Conservation (phyloP, 2,797 vertebrate genomes). For the Paedocypris micromegethes region DNA sequence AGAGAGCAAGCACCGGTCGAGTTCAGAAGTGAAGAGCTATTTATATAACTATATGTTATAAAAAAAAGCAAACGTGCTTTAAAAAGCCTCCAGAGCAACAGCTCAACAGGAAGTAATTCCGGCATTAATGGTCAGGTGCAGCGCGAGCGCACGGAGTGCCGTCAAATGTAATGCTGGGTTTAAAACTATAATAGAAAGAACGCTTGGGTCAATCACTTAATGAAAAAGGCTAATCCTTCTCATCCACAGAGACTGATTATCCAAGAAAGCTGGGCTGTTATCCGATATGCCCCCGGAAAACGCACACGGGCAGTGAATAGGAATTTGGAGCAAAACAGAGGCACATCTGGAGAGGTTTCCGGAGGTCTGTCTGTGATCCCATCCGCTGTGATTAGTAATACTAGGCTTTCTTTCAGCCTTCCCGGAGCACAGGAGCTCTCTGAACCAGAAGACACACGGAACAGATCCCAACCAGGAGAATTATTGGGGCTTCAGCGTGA, state of each 20-base stretch:
- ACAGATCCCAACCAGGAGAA: neutral
- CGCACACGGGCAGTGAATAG: conserved; percentile 1
- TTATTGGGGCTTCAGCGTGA: neutral
- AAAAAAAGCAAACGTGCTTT: neutral
- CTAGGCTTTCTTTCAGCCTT: conserved; percentile 28
- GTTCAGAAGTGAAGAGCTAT: too few species aligned
- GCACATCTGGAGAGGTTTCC: conserved; percentile 47
- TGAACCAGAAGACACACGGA: neutral
- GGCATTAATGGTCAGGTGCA: conserved; percentile 22
- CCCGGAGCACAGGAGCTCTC: neutral
- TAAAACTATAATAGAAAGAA: conserved; percentile 37
- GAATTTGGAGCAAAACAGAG: conserved; percentile 42
- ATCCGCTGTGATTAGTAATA: conserved; percentile 46
- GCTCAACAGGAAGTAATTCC: conserved; percentile 16
- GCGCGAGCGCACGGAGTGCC: conserved; percentile 14
- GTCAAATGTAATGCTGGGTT: conserved; percentile 29
- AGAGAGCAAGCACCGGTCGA: neutral
- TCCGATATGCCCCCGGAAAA: conserved; percentile 34
- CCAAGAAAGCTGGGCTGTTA: conserved; percentile 43
- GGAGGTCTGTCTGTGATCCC: conserved; percentile 55
- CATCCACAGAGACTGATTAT: conserved; percentile 49
- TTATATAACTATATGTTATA: neutral
- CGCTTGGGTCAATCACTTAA: conserved; percentile 50
- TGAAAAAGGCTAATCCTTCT: conserved; percentile 53
- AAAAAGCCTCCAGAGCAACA: neutral